phyloP scores from a whole-genome alignment of 2,888 invertebrate species.

The Sinelater perroti region DNA sequence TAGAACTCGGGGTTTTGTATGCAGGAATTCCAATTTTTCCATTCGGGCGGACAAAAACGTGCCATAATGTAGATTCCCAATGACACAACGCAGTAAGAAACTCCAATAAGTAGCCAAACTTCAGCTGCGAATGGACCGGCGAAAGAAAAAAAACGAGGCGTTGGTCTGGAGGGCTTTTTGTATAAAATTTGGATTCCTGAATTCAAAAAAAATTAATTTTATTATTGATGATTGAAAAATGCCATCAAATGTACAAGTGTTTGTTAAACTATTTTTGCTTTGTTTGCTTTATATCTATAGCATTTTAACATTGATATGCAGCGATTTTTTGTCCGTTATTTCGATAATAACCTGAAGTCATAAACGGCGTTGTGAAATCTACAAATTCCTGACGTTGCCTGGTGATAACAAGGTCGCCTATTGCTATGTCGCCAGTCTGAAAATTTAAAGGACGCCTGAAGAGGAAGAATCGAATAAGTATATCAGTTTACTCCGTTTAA shows the following conservation, averaged over 20 bases:
- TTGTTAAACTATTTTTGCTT: neutral
- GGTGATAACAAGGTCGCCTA: conserved; percentile 90
- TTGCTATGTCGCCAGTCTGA: conserved; percentile 88
- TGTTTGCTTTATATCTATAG: neutral
- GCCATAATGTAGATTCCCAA: conserved; percentile 70
- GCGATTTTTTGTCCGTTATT: neutral
- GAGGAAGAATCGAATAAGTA: neutral
- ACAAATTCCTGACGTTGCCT: conserved; percentile 86
- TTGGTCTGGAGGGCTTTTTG: conserved; percentile 69
- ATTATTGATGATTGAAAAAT: too few relatives aligned
- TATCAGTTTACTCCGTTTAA: conserved; percentile 22
- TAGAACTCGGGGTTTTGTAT: conserved; percentile 69
- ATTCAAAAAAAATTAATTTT: conserved; percentile 28
- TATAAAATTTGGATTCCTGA: conserved; percentile 72
- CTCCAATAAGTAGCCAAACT: conserved; percentile 75
- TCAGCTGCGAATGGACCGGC: conserved; percentile 80
- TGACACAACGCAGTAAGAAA: conserved; percentile 72
- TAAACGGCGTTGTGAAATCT: conserved; percentile 95
- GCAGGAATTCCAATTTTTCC: conserved; percentile 70
- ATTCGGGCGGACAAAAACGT: conserved; percentile 70
- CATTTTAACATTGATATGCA: neutral
- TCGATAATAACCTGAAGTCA: conserved; percentile 87
- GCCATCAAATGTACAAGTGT: too few relatives aligned
- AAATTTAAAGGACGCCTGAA: neutral
- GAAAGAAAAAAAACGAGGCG: conserved; percentile 76